Percentiles rank a stretch among this genome's conserved stretches.
phyloP scores from a whole-genome alignment of 1,140 invertebrate species.

The Drosophila setifemur region DNA sequence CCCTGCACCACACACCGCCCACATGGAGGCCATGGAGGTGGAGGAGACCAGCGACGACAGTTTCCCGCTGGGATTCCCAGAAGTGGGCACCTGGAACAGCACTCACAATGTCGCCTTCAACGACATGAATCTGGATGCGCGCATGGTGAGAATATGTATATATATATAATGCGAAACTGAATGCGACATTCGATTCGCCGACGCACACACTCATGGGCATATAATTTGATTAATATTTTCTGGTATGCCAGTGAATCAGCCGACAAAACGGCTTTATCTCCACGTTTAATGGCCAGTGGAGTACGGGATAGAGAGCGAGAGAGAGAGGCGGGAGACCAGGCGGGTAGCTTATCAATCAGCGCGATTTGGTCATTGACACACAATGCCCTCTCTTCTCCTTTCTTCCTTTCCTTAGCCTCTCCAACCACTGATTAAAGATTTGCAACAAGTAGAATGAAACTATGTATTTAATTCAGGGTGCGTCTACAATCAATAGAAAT shows the following conservation, averaged over 20 bases:
- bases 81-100: conserved; percentile 84
- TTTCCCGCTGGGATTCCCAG: conserved; percentile 82
- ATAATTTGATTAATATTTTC: conserved; percentile 49
- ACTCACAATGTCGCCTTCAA: conserved; percentile 85
- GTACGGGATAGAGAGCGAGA: background rate
- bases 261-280: conserved; percentile 44
- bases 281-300: conserved; percentile 34
- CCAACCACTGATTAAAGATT: too few species aligned
- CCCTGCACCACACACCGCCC: too few species aligned
- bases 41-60: conserved; percentile 62
- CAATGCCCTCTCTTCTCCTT: too few species aligned
- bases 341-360: conserved; percentile 47
- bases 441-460: too few species aligned
- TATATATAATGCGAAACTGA: background rate
- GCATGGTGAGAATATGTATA: conserved; percentile 84
- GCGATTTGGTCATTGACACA: conserved; percentile 58
- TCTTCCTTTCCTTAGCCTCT: too few species aligned
- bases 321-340: background rate
- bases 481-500: too few species aligned
- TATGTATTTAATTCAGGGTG: too few species aligned
- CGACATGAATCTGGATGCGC: conserved; percentile 91
- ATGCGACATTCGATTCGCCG: background rate
- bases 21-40: conserved; percentile 40
- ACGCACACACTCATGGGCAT: background rate
- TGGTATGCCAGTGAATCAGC: conserved; percentile 56